These are phyloP conservation scores for Myotis yumanensis DNA, from an alignment of 2,113 vertebrate genomes.

Conservation along the genomic window DNA sequence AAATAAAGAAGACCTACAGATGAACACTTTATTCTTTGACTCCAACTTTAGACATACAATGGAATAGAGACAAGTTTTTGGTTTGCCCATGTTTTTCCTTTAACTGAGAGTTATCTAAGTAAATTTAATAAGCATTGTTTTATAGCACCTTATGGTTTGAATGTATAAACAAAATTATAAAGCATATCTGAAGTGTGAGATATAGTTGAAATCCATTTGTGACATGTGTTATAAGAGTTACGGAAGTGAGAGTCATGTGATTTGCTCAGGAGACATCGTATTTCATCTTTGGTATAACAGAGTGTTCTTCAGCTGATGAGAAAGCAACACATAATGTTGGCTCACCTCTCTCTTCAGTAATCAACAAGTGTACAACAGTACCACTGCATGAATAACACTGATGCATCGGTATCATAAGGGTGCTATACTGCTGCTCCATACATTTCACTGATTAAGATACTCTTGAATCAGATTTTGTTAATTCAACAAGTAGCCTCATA, in stretches of 20 bases:
- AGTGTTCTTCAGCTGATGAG: constrained; percentile 51
- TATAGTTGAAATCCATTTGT: constrained; percentile 53
- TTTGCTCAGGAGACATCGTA: neutral
- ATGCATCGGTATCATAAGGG: neutral
- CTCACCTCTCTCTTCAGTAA: neutral
- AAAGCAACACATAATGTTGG: constrained; percentile 4
- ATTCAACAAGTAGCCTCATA: neutral
- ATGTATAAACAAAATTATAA: constrained; percentile 68
- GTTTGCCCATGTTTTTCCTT: neutral
- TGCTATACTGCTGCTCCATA: neutral
- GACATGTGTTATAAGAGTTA: constrained; percentile 57
- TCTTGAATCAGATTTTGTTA: neutral
- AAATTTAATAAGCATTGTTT: constrained; percentile 46
- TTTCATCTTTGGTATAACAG: constrained; percentile 17
- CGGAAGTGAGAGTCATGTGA: constrained; percentile 59
- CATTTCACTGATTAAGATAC: constrained; percentile 22
- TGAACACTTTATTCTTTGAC: neutral
- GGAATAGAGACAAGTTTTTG: neutral
- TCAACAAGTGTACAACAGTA: neutral
- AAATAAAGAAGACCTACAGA: neutral
- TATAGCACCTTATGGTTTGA: constrained; percentile 54
- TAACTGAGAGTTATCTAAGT: neutral
- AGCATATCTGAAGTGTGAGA: constrained; percentile 53
- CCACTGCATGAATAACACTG: neutral
- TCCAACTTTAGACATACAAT: neutral